Percentiles rank a stretch among this genome's conserved stretches.
Evolutionary conservation across 1,140 invertebrate species (phyloP).

Genomic region (Venustaconcha ellipsiformis): DNA sequence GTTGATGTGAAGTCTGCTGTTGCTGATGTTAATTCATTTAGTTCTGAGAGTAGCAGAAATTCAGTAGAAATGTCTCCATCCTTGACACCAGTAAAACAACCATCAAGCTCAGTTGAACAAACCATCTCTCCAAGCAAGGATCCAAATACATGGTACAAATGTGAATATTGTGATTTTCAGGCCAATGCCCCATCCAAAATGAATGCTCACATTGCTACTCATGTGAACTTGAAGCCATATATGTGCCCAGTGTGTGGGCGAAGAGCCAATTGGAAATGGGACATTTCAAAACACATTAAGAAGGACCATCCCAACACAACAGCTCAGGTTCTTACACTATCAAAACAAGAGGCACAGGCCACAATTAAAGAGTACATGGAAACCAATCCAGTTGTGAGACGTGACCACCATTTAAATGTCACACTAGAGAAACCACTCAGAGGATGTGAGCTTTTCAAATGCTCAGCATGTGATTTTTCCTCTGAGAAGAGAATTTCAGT

Average conservation of each 20-base stretch:
- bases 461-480: slow-evolving; percentile 25
- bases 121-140: slow-evolving; percentile 23
- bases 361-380: slow-evolving; percentile 63
- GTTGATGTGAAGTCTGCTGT: slow-evolving; percentile 4
- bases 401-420: slow-evolving; percentile 55
- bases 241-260: slow-evolving; percentile 65
- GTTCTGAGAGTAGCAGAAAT: slow-evolving; percentile 2
- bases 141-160: slow-evolving; percentile 43
- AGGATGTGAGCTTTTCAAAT: slow-evolving; percentile 17
- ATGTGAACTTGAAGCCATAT: slow-evolving; percentile 64
- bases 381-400: slow-evolving; percentile 48
- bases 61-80: neutral
- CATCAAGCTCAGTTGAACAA: slow-evolving; percentile 12
- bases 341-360: slow-evolving; percentile 62
- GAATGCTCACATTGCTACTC: slow-evolving; percentile 61
- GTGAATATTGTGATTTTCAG: slow-evolving; percentile 61
- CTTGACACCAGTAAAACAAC: slow-evolving; percentile 13
- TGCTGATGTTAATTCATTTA: neutral
- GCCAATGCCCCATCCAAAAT: slow-evolving; percentile 60
- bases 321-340: slow-evolving; percentile 59
- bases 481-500: slow-evolving; percentile 70
- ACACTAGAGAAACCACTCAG: slow-evolving; percentile 10
- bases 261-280: slow-evolving; percentile 68
- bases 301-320: slow-evolving; percentile 53
- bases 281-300: slow-evolving; percentile 67